Conservation (phyloP, 2,888 invertebrate species). For the Scaeva pyrastri region DNA sequence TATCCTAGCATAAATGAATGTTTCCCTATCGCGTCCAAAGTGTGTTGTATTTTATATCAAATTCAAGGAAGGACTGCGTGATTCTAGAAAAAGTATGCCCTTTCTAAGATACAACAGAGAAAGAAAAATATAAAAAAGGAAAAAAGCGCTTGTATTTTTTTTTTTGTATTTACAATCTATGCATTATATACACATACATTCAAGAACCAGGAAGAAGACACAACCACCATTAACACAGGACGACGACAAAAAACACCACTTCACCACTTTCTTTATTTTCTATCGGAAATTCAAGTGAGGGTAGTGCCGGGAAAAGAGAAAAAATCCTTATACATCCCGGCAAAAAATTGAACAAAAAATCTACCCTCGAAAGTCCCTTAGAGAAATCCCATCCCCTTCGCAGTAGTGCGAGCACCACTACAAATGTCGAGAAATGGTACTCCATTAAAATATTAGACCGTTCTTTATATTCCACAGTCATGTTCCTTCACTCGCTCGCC, state of each 20-base stretch:
- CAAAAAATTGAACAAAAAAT: conserved; percentile 35
- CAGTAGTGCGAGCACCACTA: conserved; percentile 44
- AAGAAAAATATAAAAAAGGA: conserved; percentile 38
- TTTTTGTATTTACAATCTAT: conserved; percentile 63
- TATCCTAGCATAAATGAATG: conserved; percentile 79
- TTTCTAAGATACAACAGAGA: conserved; percentile 69
- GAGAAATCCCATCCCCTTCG: conserved; percentile 65
- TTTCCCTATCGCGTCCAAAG: conserved; percentile 82
- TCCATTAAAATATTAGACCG: conserved; percentile 46
- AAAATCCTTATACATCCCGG: conserved; percentile 48
- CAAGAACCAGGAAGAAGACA: conserved; percentile 54
- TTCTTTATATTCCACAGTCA: conserved; percentile 23
- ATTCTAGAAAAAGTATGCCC: conserved; percentile 66
- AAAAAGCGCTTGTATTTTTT: conserved; percentile 54
- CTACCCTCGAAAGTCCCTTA: conserved; percentile 58
- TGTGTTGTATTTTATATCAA: conserved; percentile 65
- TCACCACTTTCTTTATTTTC: conserved; percentile 70
- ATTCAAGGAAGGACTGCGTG: conserved; percentile 67
- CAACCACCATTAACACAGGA: conserved; percentile 55
- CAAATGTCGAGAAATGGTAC: conserved; percentile 14
- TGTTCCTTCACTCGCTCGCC: conserved; percentile 21
- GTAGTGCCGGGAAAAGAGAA: conserved; percentile 36
- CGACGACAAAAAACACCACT: conserved; percentile 33
- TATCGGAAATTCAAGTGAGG: conserved; percentile 20
- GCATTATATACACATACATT: conserved; percentile 56